Evolutionary conservation across 2,113 vertebrate species (phyloP).

Genomic region (Siniperca chuatsi): DNA sequence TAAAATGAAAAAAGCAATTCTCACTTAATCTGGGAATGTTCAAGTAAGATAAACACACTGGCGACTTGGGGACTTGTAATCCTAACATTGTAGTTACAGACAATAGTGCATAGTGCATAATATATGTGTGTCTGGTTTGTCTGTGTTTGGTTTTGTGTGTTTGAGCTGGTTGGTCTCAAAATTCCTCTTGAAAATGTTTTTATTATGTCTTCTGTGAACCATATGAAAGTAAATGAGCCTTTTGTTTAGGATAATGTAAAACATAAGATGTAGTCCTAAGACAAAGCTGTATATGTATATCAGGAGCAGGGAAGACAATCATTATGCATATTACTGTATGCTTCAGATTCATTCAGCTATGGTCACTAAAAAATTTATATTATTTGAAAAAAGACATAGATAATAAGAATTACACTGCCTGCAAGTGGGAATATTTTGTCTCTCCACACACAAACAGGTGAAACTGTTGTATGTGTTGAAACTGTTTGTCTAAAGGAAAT

Average conservation of each 20-base stretch:
- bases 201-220: neutral
- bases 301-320: neutral
- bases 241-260: constrained; percentile 1
- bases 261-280: neutral
- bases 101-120: neutral
- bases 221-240: neutral
- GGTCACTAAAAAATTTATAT: neutral
- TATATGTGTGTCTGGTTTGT: neutral
- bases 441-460: neutral
- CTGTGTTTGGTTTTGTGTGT: neutral
- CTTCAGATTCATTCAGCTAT: constrained; percentile 2
- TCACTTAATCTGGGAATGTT: constrained; percentile 59
- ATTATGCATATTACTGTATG: neutral
- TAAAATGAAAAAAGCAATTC: neutral
- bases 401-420: neutral
- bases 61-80: constrained; percentile 49
- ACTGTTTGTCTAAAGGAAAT: neutral
- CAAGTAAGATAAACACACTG: constrained; percentile 48
- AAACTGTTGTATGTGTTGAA: neutral
- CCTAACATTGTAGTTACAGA: constrained; percentile 45
- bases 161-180: constrained; percentile 1
- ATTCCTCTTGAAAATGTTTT: neutral
- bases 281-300: neutral
- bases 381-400: neutral
- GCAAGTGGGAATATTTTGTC: neutral